Conservation (phyloP, 1,140 invertebrate species). For the Leptinotarsa lineolata region DNA sequence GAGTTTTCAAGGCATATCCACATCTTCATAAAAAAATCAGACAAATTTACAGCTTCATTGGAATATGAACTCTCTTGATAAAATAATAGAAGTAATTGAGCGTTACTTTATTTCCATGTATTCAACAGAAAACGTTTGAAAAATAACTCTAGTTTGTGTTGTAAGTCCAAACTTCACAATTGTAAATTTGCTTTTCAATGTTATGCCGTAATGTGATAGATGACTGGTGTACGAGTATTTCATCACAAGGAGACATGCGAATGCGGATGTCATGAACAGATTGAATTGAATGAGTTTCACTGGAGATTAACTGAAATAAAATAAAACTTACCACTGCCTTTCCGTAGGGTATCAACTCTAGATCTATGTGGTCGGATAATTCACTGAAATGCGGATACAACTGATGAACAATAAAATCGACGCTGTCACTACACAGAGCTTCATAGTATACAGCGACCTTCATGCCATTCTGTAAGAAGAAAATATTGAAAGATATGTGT, state of each 20-base stretch:
- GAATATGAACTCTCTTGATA: no score
- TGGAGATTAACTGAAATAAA: no score
- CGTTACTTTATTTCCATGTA: no score
- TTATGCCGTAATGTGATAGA: not conserved
- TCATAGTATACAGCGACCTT: conserved; percentile 72
- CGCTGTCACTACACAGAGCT: conserved; percentile 76
- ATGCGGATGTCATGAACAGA: not conserved
- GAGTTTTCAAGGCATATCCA: no score
- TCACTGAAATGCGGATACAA: conserved; percentile 57
- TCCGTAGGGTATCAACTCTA: conserved; percentile 74
- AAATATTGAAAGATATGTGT: not conserved
- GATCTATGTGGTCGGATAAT: conserved; percentile 59
- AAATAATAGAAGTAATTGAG: no score
- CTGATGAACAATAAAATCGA: conserved; percentile 65
- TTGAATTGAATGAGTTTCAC: not conserved
- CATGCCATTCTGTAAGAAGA: conserved; percentile 20
- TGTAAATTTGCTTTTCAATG: not conserved
- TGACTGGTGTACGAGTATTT: not conserved
- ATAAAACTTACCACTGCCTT: conserved; percentile 67
- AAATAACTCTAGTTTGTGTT: no score
- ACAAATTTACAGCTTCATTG: no score
- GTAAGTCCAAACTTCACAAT: no score
- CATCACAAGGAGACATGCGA: not conserved
- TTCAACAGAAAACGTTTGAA: no score
- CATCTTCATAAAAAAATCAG: no score